A percentile compares a stretch with the other conserved stretches of the same genome.
phyloP scores from a whole-genome alignment of 2,888 invertebrate genomes.

The Hirudinaria manillensis region DNA sequence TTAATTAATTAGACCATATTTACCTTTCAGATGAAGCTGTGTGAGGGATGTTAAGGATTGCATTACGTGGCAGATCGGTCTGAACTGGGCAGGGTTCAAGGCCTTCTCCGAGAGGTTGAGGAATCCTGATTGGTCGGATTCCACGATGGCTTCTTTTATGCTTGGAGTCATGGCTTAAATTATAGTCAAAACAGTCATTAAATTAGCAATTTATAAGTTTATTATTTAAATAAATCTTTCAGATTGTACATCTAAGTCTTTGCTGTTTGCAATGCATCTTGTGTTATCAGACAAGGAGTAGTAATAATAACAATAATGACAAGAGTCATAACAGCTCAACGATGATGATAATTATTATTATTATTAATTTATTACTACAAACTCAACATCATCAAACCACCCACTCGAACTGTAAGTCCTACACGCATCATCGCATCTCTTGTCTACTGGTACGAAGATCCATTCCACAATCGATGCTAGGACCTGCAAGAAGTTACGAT shows the following conservation, averaged over 20 bases:
- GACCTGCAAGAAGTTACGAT: not conserved
- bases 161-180: constrained; percentile 11
- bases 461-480: not conserved
- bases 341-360: not conserved
- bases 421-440: constrained; percentile 17
- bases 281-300: not conserved
- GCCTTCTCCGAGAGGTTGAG: not conserved
- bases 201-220: not conserved
- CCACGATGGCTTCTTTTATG: constrained; percentile 2
- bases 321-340: not conserved
- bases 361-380: not conserved
- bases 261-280: too few relatives aligned
- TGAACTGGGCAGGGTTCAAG: not conserved
- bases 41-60: constrained; percentile 14
- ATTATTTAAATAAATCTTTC: too few relatives aligned
- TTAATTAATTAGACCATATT: not conserved
- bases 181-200: not conserved
- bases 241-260: too few relatives aligned
- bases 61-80: constrained; percentile 12
- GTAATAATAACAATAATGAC: not conserved
- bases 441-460: not conserved
- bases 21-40: constrained; percentile 13
- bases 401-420: not conserved
- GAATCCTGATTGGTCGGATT: not conserved
- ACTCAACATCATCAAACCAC: not conserved